Evolutionary conservation across 2,888 invertebrate genomes (phyloP).

Genomic region (Exephanes ischioxanthus): DNA sequence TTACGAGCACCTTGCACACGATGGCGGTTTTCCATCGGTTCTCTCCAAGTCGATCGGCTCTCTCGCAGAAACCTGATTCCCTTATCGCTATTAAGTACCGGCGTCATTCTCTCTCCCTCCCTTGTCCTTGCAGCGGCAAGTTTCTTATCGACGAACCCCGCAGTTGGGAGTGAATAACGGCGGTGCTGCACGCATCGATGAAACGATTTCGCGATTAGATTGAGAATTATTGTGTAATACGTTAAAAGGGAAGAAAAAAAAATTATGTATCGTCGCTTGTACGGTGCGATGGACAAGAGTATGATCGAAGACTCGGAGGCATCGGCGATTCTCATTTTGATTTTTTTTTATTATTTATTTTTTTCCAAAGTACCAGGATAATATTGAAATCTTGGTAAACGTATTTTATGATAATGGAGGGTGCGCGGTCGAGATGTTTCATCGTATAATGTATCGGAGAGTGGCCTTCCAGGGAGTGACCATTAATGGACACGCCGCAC

Average conservation of each 20-base stretch:
- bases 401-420: constrained; percentile 35
- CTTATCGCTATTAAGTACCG: constrained; percentile 32
- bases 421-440: not conserved
- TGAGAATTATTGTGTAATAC: constrained; percentile 12
- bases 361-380: constrained; percentile 23
- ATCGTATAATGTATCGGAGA: constrained; percentile 23
- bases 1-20: constrained; percentile 6
- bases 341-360: not conserved
- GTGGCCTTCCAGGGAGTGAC: not conserved
- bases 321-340: not conserved
- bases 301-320: constrained; percentile 19
- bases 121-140: not conserved
- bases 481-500: constrained; percentile 52
- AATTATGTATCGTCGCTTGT: not conserved
- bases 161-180: constrained; percentile 41
- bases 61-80: constrained; percentile 47
- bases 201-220: constrained; percentile 29
- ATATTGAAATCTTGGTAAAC: constrained; percentile 52
- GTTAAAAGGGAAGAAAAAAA: constrained; percentile 10
- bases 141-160: constrained; percentile 46
- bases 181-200: constrained; percentile 38
- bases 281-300: not conserved
- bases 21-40: constrained; percentile 11
- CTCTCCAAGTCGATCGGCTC: not conserved
- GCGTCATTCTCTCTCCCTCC: constrained; percentile 26